Conservation (phyloP, 1,140 invertebrate genomes). For the Lasaia peninsularis region DNA sequence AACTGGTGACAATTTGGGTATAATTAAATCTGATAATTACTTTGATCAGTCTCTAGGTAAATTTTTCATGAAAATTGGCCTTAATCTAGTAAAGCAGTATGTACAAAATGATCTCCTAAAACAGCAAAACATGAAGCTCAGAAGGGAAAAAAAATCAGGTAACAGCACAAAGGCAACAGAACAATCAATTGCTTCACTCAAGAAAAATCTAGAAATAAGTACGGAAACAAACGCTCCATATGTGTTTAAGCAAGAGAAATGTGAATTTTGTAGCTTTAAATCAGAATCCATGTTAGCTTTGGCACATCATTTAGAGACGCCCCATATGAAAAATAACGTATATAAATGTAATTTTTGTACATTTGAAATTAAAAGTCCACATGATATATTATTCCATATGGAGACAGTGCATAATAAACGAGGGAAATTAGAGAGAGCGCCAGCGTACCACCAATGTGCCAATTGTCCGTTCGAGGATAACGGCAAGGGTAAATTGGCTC, state of each 20-base stretch:
- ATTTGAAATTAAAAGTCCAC: constrained; percentile 89
- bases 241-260: constrained; percentile 88
- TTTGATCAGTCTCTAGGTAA: constrained; percentile 93
- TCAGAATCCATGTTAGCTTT: constrained; percentile 92
- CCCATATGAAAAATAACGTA: constrained; percentile 92
- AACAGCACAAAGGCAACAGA: constrained; percentile 84
- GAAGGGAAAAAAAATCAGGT: constrained; percentile 79
- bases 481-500: constrained; percentile 93
- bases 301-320: constrained; percentile 93
- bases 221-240: constrained; percentile 94
- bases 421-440: constrained; percentile 89
- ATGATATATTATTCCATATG: constrained; percentile 95
- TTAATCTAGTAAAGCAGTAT: constrained; percentile 94
- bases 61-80: constrained; percentile 94
- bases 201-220: constrained; percentile 90
- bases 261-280: constrained; percentile 94
- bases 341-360: constrained; percentile 93
- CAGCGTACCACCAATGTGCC: constrained; percentile 93
- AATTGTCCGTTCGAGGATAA: constrained; percentile 97
- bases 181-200: constrained; percentile 86
- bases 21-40: constrained; percentile 79
- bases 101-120: constrained; percentile 94
- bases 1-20: constrained; percentile 40
- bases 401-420: constrained; percentile 91
- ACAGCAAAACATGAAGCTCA: constrained; percentile 89